These are phyloP conservation scores for Agriopis marginaria DNA, from an alignment of 2,888 invertebrate genomes.

Conservation along the genomic window DNA sequence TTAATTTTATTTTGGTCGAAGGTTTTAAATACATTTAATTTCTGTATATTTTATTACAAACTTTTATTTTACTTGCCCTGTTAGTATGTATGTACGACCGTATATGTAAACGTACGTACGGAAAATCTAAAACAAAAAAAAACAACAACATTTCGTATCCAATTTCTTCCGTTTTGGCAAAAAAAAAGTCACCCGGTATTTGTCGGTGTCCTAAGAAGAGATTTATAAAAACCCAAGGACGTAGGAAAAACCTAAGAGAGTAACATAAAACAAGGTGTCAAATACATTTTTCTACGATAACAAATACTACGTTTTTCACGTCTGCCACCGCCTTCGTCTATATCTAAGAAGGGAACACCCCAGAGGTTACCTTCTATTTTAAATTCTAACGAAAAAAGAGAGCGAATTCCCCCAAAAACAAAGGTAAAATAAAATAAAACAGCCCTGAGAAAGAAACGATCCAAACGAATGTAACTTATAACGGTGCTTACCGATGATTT, in stretches of 20 bases:
- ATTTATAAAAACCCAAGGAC: not conserved
- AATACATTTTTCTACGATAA: not conserved
- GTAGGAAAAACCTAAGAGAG: not conserved
- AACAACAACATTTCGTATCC: too few species aligned
- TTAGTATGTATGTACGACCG: too few species aligned
- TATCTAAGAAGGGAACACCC: slow-evolving; percentile 7
- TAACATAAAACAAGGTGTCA: not conserved
- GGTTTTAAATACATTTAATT: not conserved
- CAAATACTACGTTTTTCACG: not conserved
- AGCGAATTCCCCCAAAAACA: slow-evolving; percentile 26
- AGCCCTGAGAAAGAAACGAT: slow-evolving; percentile 19
- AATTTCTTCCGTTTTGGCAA: too few species aligned
- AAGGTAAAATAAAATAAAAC: slow-evolving; percentile 31
- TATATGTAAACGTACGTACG: too few species aligned
- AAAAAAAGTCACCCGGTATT: too few species aligned
- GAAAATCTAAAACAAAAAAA: too few species aligned
- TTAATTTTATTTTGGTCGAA: too few species aligned
- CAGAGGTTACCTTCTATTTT: slow-evolving; percentile 18
- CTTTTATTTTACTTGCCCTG: too few species aligned
- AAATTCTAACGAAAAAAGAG: slow-evolving; percentile 23
- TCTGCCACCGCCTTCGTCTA: not conserved
- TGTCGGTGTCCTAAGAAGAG: not conserved
- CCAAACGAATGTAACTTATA: slow-evolving; percentile 15
- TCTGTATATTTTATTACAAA: too few species aligned
- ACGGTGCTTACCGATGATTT: slow-evolving; percentile 5